Evolutionary conservation across 2,797 vertebrate genomes (phyloP).

Genomic region (Lophura swinhoii): DNA sequence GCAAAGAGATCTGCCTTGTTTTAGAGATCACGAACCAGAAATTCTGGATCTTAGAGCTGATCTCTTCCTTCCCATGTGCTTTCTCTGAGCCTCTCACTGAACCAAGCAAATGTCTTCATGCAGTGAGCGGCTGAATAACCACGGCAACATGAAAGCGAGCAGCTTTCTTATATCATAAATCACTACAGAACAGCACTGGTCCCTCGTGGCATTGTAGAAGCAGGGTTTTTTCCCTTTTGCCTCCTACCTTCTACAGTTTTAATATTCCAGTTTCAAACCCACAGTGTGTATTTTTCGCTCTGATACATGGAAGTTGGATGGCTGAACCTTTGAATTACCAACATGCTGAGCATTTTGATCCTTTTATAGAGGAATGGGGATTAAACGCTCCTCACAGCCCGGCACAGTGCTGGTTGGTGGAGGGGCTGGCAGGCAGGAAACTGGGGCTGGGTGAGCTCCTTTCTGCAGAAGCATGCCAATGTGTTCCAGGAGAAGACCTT

Average conservation of each 20-base stretch:
- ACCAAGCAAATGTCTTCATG: background rate
- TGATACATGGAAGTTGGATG: background rate
- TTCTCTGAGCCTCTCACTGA: background rate
- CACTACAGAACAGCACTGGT: background rate
- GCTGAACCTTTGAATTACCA: constrained; percentile 13
- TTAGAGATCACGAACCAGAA: background rate
- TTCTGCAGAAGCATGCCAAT: background rate
- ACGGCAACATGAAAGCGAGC: background rate
- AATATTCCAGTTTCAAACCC: background rate
- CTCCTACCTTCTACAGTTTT: background rate
- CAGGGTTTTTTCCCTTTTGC: background rate
- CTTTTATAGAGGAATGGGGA: background rate
- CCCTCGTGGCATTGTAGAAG: background rate
- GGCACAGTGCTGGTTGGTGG: fast-evolving
- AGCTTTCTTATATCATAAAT: background rate
- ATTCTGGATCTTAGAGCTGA: background rate
- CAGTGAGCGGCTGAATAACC: background rate
- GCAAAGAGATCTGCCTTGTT: fast-evolving
- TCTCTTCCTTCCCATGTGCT: fast-evolving
- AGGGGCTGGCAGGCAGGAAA: background rate
- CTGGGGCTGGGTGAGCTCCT: fast-evolving
- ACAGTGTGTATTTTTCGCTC: background rate
- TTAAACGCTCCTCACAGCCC: background rate
- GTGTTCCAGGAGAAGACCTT: background rate
- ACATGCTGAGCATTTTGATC: background rate